Conservation (phyloP, 2,888 invertebrate species). For the Melolontha melolontha region DNA sequence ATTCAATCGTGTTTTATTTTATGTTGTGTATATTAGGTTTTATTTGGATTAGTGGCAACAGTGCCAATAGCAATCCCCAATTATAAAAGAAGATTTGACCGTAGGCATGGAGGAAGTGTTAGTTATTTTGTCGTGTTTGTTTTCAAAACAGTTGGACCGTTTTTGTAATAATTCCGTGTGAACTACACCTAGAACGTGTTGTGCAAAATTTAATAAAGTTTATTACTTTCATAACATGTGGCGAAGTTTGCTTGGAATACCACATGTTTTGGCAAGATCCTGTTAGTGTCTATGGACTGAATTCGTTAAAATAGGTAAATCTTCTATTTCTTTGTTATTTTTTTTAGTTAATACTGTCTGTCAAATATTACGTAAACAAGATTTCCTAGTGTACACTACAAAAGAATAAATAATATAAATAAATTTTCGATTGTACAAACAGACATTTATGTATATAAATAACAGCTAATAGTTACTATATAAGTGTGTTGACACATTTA, state of each 20-base stretch:
- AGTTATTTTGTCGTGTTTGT: slow-evolving; percentile 33
- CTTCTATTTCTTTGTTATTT: slow-evolving; percentile 1
- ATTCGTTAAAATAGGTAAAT: slow-evolving; percentile 33
- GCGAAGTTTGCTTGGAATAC: slow-evolving; percentile 20
- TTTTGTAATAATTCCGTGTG: not conserved
- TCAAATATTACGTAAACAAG: not conserved
- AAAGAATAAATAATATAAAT: slow-evolving; percentile 1
- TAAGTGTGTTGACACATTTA: slow-evolving; percentile 12
- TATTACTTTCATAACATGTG: slow-evolving; percentile 33
- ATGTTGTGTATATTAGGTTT: slow-evolving; percentile 7
- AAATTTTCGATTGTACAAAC: slow-evolving; percentile 2
- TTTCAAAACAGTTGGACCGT: slow-evolving; percentile 11
- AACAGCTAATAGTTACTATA: slow-evolving; percentile 13
- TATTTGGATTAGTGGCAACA: slow-evolving; percentile 29
- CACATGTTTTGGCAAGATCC: slow-evolving; percentile 37
- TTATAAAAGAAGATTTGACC: slow-evolving; percentile 26
- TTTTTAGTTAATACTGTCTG: not conserved
- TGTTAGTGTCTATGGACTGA: slow-evolving; percentile 30
- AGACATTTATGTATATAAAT: slow-evolving; percentile 27
- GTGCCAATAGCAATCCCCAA: slow-evolving; percentile 33
- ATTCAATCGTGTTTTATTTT: slow-evolving; percentile 7
- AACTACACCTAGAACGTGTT: not conserved
- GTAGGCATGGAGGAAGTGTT: slow-evolving; percentile 39
- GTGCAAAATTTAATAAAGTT: slow-evolving; percentile 5
- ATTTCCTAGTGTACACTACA: not conserved